phyloP scores from a whole-genome alignment of 2,113 vertebrate species.

The Pogona vitticeps region DNA sequence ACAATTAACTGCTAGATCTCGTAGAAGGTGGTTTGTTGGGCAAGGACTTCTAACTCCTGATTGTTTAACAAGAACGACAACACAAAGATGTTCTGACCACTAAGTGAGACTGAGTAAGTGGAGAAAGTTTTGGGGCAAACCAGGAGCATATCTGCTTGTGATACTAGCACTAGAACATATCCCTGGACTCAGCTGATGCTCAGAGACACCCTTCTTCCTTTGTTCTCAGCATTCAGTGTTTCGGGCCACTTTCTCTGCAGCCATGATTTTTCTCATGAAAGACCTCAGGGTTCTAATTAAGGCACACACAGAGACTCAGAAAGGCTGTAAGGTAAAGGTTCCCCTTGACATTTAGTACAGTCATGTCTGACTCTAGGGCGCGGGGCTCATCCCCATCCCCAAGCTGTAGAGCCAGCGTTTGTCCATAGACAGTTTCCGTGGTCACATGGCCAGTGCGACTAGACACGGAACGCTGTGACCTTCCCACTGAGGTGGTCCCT shows the following conservation, averaged over 20 bases:
- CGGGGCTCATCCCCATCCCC: no score
- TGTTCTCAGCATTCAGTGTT: neutral
- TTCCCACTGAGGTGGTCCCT: no score
- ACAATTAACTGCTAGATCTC: neutral
- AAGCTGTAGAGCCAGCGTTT: no score
- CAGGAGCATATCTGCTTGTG: neutral
- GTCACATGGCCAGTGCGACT: no score
- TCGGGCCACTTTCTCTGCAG: neutral
- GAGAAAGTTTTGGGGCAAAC: neutral
- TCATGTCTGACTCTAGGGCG: no score
- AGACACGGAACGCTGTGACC: no score
- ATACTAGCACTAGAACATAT: neutral
- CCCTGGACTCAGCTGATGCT: neutral
- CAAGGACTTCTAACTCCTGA: neutral
- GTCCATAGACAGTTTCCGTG: no score
- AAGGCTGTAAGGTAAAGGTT: no score
- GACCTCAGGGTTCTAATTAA: neutral
- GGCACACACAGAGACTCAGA: no score
- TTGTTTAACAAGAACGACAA: neutral
- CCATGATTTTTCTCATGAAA: neutral
- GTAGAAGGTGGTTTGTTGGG: no score
- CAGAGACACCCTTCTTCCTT: neutral
- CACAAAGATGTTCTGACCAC: neutral
- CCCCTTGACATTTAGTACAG: no score
- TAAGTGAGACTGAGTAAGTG: neutral